phyloP scores from a whole-genome alignment of 2,888 invertebrate species.

The Anthophora plumipes region DNA sequence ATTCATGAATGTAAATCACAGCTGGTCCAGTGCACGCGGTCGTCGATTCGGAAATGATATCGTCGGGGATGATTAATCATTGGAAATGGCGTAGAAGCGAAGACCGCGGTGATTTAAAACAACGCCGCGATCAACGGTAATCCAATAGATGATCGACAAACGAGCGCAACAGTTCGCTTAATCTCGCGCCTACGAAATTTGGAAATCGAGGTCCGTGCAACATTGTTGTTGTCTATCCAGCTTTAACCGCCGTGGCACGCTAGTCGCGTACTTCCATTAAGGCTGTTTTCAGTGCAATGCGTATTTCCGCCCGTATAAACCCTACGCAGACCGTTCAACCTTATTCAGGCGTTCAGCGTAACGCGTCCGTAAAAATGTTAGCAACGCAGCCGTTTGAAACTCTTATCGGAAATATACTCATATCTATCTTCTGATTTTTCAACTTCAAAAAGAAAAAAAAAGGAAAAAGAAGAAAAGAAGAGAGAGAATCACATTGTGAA shows the following conservation, averaged over 20 bases:
- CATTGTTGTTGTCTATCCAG: too few species aligned
- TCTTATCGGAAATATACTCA: too few species aligned
- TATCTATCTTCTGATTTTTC: too few species aligned
- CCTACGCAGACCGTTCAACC: too few species aligned
- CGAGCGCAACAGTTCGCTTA: constrained; percentile 4
- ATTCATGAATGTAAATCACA: constrained; percentile 16
- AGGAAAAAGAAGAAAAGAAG: too few species aligned
- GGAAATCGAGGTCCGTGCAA: too few species aligned
- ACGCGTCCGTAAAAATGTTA: too few species aligned
- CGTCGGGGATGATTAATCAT: not conserved
- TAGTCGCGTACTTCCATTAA: not conserved
- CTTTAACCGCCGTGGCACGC: too few species aligned
- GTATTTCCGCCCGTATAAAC: too few species aligned
- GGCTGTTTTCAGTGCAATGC: not conserved
- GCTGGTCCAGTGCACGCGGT: not conserved
- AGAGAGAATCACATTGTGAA: too few species aligned
- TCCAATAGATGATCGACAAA: constrained; percentile 60
- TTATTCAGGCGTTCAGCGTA: not conserved
- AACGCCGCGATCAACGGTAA: constrained; percentile 26
- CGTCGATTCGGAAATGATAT: not conserved
- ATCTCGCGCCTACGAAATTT: not conserved
- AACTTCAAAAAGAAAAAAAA: too few species aligned
- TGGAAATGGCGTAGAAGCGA: not conserved
- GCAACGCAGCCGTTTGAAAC: too few species aligned
- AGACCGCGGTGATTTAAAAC: constrained; percentile 23